These are phyloP conservation scores for Parnassius orleans DNA, from an alignment of 2,888 invertebrate genomes.

Conservation along the genomic window DNA sequence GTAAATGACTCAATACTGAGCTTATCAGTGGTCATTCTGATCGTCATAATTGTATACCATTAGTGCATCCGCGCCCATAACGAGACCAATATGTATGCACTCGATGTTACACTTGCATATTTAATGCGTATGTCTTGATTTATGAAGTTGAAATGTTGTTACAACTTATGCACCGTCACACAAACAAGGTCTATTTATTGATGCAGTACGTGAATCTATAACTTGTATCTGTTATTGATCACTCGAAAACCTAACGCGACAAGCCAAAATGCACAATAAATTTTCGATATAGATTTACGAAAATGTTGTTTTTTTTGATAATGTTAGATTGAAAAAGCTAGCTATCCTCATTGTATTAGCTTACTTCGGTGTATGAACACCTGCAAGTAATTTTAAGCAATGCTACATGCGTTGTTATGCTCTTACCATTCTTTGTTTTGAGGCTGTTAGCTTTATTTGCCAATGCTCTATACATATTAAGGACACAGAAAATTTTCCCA, in stretches of 20 bases:
- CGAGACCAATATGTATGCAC: slow-evolving; percentile 38
- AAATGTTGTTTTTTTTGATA: neutral
- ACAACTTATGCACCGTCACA: slow-evolving; percentile 30
- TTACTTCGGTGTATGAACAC: too few species aligned
- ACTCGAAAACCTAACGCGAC: slow-evolving; percentile 15
- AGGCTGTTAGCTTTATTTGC: too few species aligned
- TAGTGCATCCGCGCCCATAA: slow-evolving; percentile 44
- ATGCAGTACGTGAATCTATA: slow-evolving; percentile 26
- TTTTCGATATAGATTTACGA: slow-evolving; percentile 14
- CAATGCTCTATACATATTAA: too few species aligned
- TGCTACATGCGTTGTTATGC: too few species aligned
- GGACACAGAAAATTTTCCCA: too few species aligned
- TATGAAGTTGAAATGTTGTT: slow-evolving; percentile 30
- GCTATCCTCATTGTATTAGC: too few species aligned
- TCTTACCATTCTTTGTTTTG: too few species aligned
- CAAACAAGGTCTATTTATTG: slow-evolving; percentile 31
- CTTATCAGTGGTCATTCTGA: slow-evolving; percentile 46
- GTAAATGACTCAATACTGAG: slow-evolving; percentile 49
- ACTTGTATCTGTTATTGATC: slow-evolving; percentile 24
- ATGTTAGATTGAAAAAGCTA: too few species aligned
- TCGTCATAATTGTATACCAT: slow-evolving; percentile 48
- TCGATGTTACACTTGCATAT: slow-evolving; percentile 32
- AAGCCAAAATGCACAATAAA: slow-evolving; percentile 6
- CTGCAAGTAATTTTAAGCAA: too few species aligned
- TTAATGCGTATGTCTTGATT: slow-evolving; percentile 32